These are phyloP conservation scores for Matsumyia berberina DNA, from an alignment of 2,888 invertebrate species.

Conservation along the genomic window DNA sequence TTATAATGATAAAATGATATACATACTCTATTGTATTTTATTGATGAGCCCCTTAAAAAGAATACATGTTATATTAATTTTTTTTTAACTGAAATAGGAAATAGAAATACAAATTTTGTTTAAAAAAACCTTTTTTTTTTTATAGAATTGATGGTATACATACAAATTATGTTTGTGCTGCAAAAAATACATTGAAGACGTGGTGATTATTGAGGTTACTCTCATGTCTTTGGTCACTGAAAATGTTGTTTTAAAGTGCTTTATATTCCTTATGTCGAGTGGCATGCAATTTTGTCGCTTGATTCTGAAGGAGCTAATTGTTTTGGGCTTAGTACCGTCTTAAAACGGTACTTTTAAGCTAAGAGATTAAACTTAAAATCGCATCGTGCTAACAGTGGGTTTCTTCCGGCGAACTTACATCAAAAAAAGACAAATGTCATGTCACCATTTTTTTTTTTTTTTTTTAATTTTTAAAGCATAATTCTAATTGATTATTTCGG, in stretches of 20 bases:
- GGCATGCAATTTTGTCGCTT: no score
- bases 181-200: neutral
- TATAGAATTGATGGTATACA: constrained; percentile 9
- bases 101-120: constrained; percentile 5
- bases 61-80: neutral
- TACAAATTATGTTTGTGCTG: constrained; percentile 20
- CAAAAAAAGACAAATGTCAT: no score
- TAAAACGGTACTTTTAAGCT: no score
- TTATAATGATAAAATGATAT: constrained; percentile 31
- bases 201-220: neutral
- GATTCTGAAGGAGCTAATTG: no score
- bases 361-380: no score
- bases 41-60: constrained; percentile 35
- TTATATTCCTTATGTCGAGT: no score
- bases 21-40: constrained; percentile 15
- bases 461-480: no score
- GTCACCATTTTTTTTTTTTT: no score
- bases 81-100: constrained; percentile 27
- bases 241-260: neutral
- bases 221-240: neutral
- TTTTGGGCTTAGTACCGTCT: no score
- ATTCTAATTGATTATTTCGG: no score
- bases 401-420: no score
- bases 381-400: no score
- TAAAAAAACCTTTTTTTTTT: constrained; percentile 1